These are phyloP conservation scores for Sebastes vulpes DNA, from an alignment of 2,797 vertebrate species.

Conservation along the genomic window DNA sequence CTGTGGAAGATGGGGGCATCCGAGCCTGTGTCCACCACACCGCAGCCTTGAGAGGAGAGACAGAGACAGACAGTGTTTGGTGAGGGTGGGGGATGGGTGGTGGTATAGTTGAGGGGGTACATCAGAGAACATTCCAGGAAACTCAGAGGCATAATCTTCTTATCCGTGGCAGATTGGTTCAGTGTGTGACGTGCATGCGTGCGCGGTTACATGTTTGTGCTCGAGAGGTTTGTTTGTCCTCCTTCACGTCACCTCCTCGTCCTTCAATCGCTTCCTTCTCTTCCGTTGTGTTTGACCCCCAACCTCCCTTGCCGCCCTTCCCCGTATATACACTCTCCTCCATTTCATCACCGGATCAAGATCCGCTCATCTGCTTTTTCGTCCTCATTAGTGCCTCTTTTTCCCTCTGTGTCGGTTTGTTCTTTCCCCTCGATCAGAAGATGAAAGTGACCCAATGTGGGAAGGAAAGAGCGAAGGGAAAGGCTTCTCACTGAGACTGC, in stretches of 20 bases:
- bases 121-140: conserved; percentile 80
- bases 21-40: conserved; percentile 44
- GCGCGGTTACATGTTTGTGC: conserved; percentile 21
- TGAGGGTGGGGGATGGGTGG: conserved; percentile 44
- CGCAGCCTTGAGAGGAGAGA: conserved; percentile 33
- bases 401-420: conserved; percentile 49
- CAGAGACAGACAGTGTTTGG: conserved; percentile 43
- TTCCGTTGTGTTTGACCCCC: conserved; percentile 15
- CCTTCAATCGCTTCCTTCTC: conserved; percentile 26
- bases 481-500: conserved; percentile 57
- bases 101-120: conserved; percentile 50
- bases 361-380: conserved; percentile 48
- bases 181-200: conserved; percentile 52
- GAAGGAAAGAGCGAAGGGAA: conserved; percentile 33
- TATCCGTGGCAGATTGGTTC: conserved; percentile 81
- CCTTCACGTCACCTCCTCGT: conserved; percentile 21
- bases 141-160: conserved; percentile 84
- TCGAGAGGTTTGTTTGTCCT: conserved; percentile 38
- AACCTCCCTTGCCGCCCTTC: conserved; percentile 18
- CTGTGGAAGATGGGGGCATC: conserved; percentile 59
- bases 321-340: conserved; percentile 1
- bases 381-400: conserved; percentile 65
- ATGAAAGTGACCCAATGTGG: conserved; percentile 72
- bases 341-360: conserved; percentile 39
- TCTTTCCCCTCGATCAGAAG: conserved; percentile 51